These are phyloP conservation scores for Xenentodon cancila DNA, from an alignment of 2,797 vertebrate genomes.

Conservation along the genomic window DNA sequence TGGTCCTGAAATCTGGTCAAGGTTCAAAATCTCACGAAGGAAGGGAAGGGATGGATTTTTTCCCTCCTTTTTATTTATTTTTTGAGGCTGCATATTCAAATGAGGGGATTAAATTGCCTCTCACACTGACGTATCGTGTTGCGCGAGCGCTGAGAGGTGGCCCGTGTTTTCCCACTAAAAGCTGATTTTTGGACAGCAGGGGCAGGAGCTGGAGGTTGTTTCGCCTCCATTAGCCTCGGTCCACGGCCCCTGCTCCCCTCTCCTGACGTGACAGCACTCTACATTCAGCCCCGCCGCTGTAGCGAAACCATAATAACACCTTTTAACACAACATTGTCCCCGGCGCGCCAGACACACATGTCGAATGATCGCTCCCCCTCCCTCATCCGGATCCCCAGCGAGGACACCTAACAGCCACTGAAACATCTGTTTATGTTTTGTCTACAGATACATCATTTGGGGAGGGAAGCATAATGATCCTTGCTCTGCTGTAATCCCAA, in stretches of 20 bases:
- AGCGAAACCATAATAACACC: conserved; percentile 74
- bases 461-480: conserved; percentile 56
- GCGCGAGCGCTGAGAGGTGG: conserved; percentile 59
- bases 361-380: conserved; percentile 10
- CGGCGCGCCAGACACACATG: conserved; percentile 51
- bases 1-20: conserved; percentile 94
- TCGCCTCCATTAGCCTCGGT: conserved; percentile 77
- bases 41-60: conserved; percentile 60
- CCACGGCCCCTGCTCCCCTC: conserved; percentile 69
- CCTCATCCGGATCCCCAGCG: conserved; percentile 39
- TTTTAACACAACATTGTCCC: conserved; percentile 71
- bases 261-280: conserved; percentile 74
- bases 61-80: too few species aligned
- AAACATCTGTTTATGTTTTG: conserved; percentile 78
- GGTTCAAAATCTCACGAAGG: conserved; percentile 85
- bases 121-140: conserved; percentile 71
- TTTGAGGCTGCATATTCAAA: conserved; percentile 80
- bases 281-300: conserved; percentile 52
- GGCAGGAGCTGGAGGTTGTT: conserved; percentile 68
- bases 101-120: conserved; percentile 77
- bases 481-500: conserved; percentile 60
- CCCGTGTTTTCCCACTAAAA: conserved; percentile 74
- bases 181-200: conserved; percentile 77
- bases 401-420: conserved; percentile 75
- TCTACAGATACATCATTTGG: conserved; percentile 73